Conservation (phyloP, 92 coral and sea anemone genomes). For the Porites lobata region DNA sequence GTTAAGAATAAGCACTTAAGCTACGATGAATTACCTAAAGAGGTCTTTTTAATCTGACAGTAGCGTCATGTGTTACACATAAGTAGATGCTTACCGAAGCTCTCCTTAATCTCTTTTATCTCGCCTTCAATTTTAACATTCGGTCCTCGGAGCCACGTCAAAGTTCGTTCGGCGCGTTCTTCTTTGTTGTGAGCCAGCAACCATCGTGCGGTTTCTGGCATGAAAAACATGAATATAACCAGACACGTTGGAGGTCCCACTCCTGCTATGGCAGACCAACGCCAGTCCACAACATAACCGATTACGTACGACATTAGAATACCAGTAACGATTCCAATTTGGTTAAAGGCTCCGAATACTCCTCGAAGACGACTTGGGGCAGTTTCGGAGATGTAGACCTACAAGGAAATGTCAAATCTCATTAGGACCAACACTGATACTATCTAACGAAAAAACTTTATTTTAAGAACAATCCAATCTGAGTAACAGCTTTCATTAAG, state of each 20-base stretch:
- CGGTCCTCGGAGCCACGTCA: conserved; percentile 84
- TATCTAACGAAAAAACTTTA: too few relatives aligned
- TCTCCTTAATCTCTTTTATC: conserved; percentile 67
- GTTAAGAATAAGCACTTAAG: not conserved
- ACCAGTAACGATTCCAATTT: conserved; percentile 76
- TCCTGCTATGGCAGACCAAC: conserved; percentile 83
- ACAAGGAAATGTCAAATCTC: not conserved
- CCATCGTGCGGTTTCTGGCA: conserved; percentile 95
- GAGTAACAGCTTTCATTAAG: too few relatives aligned
- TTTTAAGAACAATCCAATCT: too few relatives aligned
- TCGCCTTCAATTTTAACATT: conserved; percentile 68
- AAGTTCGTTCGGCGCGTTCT: conserved; percentile 61
- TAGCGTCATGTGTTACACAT: not conserved
- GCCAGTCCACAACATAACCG: conserved; percentile 73
- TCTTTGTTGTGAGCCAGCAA: conserved; percentile 75
- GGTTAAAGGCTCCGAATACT: conserved; percentile 79
- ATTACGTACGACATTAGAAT: conserved; percentile 72
- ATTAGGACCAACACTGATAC: not conserved
- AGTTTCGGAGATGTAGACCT: conserved; percentile 87
- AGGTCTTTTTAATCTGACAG: too few relatives aligned
- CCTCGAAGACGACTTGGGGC: conserved; percentile 82
- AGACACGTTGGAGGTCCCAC: conserved; percentile 70
- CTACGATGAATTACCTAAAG: not conserved
- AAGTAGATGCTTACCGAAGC: conserved; percentile 63
- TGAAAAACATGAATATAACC: conserved; percentile 71